phyloP scores from a whole-genome alignment of 1,140 invertebrate genomes.

The Akabosia matsudoensis region DNA sequence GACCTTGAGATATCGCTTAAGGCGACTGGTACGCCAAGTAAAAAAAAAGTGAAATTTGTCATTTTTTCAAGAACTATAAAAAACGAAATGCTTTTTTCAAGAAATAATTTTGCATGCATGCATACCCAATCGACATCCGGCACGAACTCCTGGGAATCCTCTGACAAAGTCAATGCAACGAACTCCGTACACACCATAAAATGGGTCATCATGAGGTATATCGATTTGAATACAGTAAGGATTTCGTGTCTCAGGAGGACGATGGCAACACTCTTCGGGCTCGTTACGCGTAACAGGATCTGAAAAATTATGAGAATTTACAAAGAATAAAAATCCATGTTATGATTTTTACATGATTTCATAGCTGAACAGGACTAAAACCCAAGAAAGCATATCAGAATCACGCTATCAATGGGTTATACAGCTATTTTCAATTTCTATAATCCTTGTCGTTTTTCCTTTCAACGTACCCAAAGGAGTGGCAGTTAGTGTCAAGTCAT shows the following conservation, averaged over 20 bases:
- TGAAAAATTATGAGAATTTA: conserved; percentile 49
- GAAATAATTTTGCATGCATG: too few species aligned
- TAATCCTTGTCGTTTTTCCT: too few species aligned
- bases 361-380: too few species aligned
- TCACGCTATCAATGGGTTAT: too few species aligned
- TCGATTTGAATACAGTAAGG: conserved; percentile 87
- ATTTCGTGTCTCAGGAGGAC: conserved; percentile 72
- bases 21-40: too few species aligned
- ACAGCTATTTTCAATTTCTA: too few species aligned
- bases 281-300: conserved; percentile 79
- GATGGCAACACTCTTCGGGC: conserved; percentile 80
- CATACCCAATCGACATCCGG: conserved; percentile 73
- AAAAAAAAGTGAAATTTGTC: too few species aligned
- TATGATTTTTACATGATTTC: too few species aligned
- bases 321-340: not conserved
- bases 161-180: conserved; percentile 84
- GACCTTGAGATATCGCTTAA: too few species aligned
- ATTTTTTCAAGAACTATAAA: not conserved
- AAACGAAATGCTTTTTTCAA: too few species aligned
- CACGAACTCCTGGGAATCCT: conserved; percentile 74
- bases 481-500: conserved; percentile 84
- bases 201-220: conserved; percentile 86
- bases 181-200: conserved; percentile 78
- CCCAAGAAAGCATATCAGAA: too few species aligned
- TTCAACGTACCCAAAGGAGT: conserved; percentile 75